Evolutionary conservation across 1,140 invertebrate species (phyloP).

Genomic region (Magallana angulata): DNA sequence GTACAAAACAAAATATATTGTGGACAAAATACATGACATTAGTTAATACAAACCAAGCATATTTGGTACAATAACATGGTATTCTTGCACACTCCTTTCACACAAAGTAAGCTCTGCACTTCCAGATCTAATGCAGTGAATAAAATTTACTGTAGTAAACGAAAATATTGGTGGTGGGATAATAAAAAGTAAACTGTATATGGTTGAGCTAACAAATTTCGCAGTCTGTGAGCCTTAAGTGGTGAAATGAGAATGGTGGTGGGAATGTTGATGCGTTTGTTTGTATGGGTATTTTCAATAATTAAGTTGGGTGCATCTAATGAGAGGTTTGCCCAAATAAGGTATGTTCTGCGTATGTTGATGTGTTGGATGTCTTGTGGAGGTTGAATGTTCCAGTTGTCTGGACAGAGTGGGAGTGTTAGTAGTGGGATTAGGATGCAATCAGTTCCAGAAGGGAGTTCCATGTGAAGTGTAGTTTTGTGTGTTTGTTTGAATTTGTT

Average conservation of each 20-base stretch:
- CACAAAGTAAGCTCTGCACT: neutral
- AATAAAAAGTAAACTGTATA: neutral
- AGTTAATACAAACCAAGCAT: neutral
- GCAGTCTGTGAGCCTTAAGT: neutral
- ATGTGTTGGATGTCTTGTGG: slow-evolving; percentile 23
- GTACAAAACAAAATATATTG: neutral
- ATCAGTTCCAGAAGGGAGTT: neutral
- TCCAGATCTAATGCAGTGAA: neutral
- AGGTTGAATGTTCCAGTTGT: slow-evolving; percentile 24
- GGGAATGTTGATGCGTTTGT: neutral
- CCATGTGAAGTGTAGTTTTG: slow-evolving; percentile 30
- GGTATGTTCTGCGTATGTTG: slow-evolving; percentile 2
- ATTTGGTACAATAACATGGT: neutral
- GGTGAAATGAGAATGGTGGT: slow-evolving; percentile 18
- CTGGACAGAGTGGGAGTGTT: slow-evolving; percentile 6
- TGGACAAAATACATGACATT: neutral
- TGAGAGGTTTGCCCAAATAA: slow-evolving; percentile 6
- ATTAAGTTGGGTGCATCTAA: neutral
- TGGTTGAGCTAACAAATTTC: neutral
- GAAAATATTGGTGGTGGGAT: slow-evolving; percentile 4
- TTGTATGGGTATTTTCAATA: neutral
- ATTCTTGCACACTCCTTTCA: slow-evolving; percentile 3
- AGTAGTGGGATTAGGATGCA: slow-evolving; percentile 1
- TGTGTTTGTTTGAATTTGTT: slow-evolving; percentile 30
- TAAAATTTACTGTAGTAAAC: neutral